Evolutionary conservation across 2,113 vertebrate genomes (phyloP).

Genomic region (Aegotheles bennettii): DNA sequence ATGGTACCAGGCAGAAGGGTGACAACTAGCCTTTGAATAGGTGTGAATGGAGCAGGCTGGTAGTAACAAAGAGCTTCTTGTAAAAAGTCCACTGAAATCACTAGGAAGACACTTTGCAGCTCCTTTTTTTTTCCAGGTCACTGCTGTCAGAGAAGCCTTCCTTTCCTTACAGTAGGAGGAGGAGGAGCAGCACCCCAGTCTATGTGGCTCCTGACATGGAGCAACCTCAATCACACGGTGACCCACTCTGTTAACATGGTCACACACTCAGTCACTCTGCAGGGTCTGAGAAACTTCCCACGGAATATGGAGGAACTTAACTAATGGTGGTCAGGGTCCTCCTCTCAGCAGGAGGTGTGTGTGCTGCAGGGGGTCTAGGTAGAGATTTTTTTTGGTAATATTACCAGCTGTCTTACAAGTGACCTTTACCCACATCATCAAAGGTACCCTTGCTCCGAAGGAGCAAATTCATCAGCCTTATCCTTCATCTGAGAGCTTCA

Average conservation of each 20-base stretch:
- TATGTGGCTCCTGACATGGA: not conserved
- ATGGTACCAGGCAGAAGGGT: not conserved
- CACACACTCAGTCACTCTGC: fast-evolving
- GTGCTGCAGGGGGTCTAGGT: not conserved
- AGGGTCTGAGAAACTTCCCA: not conserved
- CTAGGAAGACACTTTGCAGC: not conserved
- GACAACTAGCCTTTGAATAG: not conserved
- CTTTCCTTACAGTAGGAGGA: not conserved
- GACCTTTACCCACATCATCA: not conserved
- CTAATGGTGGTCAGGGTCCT: not conserved
- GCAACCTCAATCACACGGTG: too few relatives aligned
- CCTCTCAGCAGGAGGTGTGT: fast-evolving
- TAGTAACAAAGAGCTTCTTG: not conserved
- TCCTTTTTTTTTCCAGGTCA: not conserved
- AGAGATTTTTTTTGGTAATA: fast-evolving
- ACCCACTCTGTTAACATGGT: not conserved
- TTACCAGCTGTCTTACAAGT: not conserved
- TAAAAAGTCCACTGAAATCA: not conserved
- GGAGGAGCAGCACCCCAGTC: not conserved
- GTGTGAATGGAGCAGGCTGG: not conserved
- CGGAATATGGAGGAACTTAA: not conserved
- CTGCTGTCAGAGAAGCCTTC: not conserved
- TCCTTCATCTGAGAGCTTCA: not conserved
- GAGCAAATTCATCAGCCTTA: not conserved
- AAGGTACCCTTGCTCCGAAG: not conserved